phyloP scores from a whole-genome alignment of 2,888 invertebrate species.

The Tachina grossa region DNA sequence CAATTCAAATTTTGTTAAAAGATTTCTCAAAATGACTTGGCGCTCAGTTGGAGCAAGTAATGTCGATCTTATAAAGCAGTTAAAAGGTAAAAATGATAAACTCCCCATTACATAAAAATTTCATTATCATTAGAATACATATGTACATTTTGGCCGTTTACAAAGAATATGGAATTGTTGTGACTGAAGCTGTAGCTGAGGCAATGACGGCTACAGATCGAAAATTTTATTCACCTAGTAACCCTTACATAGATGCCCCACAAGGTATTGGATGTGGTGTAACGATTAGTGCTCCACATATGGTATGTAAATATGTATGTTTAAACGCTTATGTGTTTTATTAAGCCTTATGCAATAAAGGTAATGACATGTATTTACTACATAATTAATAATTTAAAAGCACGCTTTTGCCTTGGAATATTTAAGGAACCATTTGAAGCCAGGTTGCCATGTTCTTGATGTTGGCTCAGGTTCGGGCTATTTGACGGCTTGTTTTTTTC shows the following conservation, averaged over 20 bases:
- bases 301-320: conserved; percentile 86
- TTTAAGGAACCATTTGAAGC: conserved; percentile 89
- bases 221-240: conserved; percentile 89
- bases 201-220: conserved; percentile 94
- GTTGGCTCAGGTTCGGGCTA: conserved; percentile 98
- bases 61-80: conserved; percentile 90
- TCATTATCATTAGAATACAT: neutral
- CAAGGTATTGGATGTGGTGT: conserved; percentile 97
- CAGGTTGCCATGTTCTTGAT: conserved; percentile 92
- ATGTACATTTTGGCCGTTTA: conserved; percentile 3
- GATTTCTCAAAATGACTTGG: conserved; percentile 89
- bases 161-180: conserved; percentile 91
- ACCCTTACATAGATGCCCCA: conserved; percentile 95
- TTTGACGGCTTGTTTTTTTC: conserved; percentile 95
- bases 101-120: neutral
- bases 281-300: conserved; percentile 98
- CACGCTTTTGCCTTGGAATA: conserved; percentile 96
- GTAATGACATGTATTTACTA: no score
- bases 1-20: conserved; percentile 28
- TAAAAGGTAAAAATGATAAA: conserved; percentile 85
- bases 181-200: conserved; percentile 88
- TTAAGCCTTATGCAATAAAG: no score
- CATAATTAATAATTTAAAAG: conserved; percentile 81
- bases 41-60: conserved; percentile 92
- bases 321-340: no score